phyloP scores from a whole-genome alignment of 2,113 vertebrate genomes.

The Bos taurus region DNA sequence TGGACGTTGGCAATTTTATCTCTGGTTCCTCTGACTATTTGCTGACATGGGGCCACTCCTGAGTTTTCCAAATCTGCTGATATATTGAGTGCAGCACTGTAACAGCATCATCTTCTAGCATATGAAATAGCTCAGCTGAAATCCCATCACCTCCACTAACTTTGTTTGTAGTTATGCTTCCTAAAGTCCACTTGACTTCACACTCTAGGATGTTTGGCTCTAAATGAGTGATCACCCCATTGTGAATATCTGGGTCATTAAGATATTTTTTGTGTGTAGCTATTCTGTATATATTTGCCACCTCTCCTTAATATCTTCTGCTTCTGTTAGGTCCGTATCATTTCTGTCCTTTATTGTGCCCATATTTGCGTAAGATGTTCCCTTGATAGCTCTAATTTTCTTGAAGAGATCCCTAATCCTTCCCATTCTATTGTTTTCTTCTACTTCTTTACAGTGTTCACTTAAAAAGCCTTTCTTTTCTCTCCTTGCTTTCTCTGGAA shows the following conservation, averaged over 20 bases:
- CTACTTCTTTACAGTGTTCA: not conserved
- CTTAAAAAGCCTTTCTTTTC: not conserved
- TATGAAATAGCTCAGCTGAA: not conserved
- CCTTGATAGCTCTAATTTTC: not conserved
- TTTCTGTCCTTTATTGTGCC: too few species aligned
- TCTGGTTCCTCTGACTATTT: too few species aligned
- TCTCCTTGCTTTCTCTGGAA: not conserved
- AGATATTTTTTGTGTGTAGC: not conserved
- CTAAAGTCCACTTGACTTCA: not conserved
- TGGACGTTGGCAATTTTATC: too few species aligned
- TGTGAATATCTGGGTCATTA: not conserved
- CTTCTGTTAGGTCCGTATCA: too few species aligned
- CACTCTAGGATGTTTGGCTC: not conserved
- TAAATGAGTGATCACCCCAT: not conserved
- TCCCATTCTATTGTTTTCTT: not conserved
- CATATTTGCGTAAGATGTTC: not conserved
- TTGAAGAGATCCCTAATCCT: not conserved
- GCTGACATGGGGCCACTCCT: too few species aligned
- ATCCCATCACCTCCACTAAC: too few species aligned
- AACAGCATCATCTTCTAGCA: not conserved
- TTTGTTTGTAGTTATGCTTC: not conserved
- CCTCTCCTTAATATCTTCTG: too few species aligned
- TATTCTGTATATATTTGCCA: too few species aligned
- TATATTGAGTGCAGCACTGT: too few species aligned
- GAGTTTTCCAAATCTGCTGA: too few species aligned